Evolutionary conservation across 2,797 vertebrate species (phyloP), one percentile per base, ranked within the genome.

Genomic region (Anomalospiza imberbis): DNA sequence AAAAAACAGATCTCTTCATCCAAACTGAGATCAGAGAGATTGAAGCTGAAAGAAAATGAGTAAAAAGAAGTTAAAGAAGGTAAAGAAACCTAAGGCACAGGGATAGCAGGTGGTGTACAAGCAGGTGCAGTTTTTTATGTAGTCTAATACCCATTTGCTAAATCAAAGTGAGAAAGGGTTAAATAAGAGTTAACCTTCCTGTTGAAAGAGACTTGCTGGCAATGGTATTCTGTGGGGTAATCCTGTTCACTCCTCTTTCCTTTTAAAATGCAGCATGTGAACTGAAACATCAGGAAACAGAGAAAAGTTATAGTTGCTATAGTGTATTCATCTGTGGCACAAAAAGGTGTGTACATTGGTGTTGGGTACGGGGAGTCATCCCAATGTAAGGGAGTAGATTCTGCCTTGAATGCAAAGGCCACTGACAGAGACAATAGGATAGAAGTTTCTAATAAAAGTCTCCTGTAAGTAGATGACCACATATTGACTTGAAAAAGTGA

Each of bases 321-420:
- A n/a, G 7, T 1, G 3, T 13, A 7, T 53, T 40, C 0, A 36
- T 13, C 18, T 0, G 0, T 8, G 28, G 31, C 45, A 42, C 26
- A 31, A 38, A 66, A 11, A 9, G 2, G 3, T 31, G 18, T 15
- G 11, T 3, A 0, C 44, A 2, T 1, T 29, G 6, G 24, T 58
- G 25, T 6, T 32, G 20, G n/a, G 10, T 13, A 21, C 71, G 26
- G 32, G 6, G 9, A n/a, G 19, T 19, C 1, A 0, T 11, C 13
- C 18, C 28, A 3, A 29, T 3, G 9, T 29, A 21, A 50, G 44
- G 17, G 11, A 57, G 34, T 3, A 45, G 3, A 31, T 88, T 63
- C 62, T 71, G 24, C 24, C n/a, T 55, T 75, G 63, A 85, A 16
- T 17, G 19, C 10, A 48, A 45, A 63, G n/a, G 18, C 32, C 25